Evolutionary conservation across 1,140 invertebrate genomes (phyloP).

Genomic region (Ceratina calcarata): DNA sequence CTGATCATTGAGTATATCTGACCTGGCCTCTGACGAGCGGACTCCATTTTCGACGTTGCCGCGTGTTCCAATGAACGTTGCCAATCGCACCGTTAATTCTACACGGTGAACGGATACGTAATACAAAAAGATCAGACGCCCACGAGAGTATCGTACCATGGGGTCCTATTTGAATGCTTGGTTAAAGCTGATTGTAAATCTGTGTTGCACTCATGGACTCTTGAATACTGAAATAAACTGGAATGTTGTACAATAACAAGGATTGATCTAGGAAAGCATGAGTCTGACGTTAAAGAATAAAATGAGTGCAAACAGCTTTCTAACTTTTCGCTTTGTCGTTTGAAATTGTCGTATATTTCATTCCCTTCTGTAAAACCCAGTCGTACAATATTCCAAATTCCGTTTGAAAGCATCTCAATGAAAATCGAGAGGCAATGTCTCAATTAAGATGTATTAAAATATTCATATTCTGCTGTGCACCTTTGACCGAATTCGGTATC

Average conservation of each 20-base stretch:
- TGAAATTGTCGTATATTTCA: too few species aligned
- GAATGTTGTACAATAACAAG: too few species aligned
- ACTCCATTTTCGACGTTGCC: conserved; percentile 46
- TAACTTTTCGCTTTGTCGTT: too few species aligned
- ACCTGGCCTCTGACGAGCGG: conserved; percentile 3
- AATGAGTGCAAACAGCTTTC: too few species aligned
- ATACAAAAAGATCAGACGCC: conserved; percentile 38
- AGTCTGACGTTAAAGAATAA: too few species aligned
- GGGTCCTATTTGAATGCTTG: background rate
- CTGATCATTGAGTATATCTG: conserved; percentile 10
- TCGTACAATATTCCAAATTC: too few species aligned
- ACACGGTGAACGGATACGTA: conserved; percentile 19
- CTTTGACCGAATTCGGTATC: background rate
- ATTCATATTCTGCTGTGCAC: background rate
- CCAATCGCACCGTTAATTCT: conserved; percentile 32
- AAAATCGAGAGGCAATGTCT: background rate
- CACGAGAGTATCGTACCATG: conserved; percentile 23
- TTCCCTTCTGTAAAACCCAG: too few species aligned
- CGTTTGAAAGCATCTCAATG: too few species aligned
- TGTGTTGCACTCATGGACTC: too few species aligned
- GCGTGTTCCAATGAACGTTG: conserved; percentile 19
- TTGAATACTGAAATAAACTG: too few species aligned
- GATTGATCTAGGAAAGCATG: too few species aligned
- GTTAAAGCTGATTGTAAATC: too few species aligned
- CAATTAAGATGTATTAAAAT: background rate